Base-by-base conservation (phyloP, 2,113 vertebrate species). In the Archilochus colubris region DNA sequence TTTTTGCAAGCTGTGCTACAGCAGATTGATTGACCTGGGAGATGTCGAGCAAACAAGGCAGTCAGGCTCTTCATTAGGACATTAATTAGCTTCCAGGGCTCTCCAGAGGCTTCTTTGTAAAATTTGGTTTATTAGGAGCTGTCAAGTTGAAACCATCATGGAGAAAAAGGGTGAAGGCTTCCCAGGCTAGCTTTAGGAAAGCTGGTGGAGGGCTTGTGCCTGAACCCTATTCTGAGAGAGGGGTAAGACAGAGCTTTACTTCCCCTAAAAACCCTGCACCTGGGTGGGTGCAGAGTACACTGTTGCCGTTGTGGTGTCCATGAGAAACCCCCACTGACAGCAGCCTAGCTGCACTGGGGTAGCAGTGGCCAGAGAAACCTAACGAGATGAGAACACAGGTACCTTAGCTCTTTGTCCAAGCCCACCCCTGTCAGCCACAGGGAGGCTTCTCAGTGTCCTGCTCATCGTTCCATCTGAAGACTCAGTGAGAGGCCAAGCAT, bases 21-120 rank as follows among this genome's bases (percentile, higher is more conserved):
- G 73, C 75, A 92, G 91, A 94, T 93, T 90, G 87, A 95, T 95
- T 95, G 86, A 94, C 94, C 72, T 87, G 77, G 78, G 80, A 94
- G 57, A 67, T 1, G 1, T 70, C 0, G 0, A 94, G 84, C 88
- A 96, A 89, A 79, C 66, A 94, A 94, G 64, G 83, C 69, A 94
- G 80, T 83, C 74, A 54, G 61, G 64, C 73, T 95, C 80, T 93
- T 94, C 88, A 92, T 95, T 96, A 88, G 82, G 84, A 40, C 62
- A 76, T 92, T 97, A 95, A 95, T 95, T 96, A 91, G 82, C 50
- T 89, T 73, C 58, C 20, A 66, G 59, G 7, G 10, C 59, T 95
- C 91, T 94, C 88, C 43, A 72, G 86, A 61, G 82, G 24, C 74
- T 5, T 1, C 75, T 89, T 76, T 14, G 1, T 92, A 79, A 90